Base-by-base conservation (phyloP, 1,140 invertebrate species). In the Solenopsis invicta region DNA sequence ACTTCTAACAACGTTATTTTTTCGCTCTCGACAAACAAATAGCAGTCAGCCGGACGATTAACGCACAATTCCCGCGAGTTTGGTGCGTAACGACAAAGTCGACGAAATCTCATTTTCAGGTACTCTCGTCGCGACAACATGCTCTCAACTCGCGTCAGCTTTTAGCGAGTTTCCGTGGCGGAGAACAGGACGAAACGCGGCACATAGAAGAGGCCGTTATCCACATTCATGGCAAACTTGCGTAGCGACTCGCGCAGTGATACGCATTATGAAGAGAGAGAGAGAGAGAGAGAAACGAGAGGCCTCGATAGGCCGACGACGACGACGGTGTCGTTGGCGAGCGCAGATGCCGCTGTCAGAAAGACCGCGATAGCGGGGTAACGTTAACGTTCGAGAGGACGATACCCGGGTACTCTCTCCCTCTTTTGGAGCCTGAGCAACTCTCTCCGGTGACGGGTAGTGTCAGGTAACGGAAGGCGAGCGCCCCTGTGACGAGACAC, bases 401-500 rank as follows among this genome's bases (percentile, higher is more conserved):
- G 62, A 54, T 37, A 71, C 9, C 16, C 29, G 41, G 13, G 24
- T n/a, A n/a, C n/a, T n/a, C 24, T 16, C 0, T 24, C 13, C 1
- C 16, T 62, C n/a, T 67, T 21, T 45, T 6, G 18, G 59, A 48
- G 18, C 8, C 56, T 10, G 4, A 16, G 48, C 62, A 77, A 71
- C 37, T 56, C 56, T 59, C 50, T 61, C 54, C 18, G 41, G n/a
- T 64, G 61, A 48, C 34, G 45, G 18, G 24, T 59, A 87, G 72
- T 69, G 74, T 78, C 85, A 89, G 80, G 74, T 81, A 89, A 78
- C 66, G 69, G 66, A 85, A 84, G 78, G 48, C 78, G 69, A 76
- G 81, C 21, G 37, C 37, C 41, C 71, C 69, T 84, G 18, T 37
- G 50, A 77, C 69, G 61, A 56, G 61, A 66, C 54, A 88, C 67